Evolutionary conservation across 2,888 invertebrate species (phyloP).

Genomic region (Drosophila aldrichi): DNA sequence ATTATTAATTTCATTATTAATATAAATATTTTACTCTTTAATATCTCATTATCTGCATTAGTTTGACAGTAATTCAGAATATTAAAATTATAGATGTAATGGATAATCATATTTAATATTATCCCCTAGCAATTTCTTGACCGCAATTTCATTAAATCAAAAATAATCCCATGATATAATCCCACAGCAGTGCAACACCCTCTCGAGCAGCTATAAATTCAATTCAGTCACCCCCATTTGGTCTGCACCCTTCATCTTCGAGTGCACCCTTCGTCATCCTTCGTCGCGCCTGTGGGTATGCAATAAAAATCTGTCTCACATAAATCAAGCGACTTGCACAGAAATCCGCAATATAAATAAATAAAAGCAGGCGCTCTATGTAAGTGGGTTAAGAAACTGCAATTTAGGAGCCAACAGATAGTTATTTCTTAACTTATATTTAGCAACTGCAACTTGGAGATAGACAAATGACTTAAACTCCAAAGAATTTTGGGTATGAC

Average conservation of each 20-base stretch:
- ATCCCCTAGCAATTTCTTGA: conserved; percentile 15
- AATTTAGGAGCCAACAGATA: conserved; percentile 1
- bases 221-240: conserved; percentile 68
- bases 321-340: conserved; percentile 63
- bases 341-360: conserved; percentile 35
- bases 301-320: conserved; percentile 71
- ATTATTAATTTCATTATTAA: background rate
- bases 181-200: conserved; percentile 49
- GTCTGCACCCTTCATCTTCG: conserved; percentile 20
- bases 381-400: conserved; percentile 63
- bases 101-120: conserved; percentile 14
- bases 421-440: background rate
- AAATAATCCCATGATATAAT: conserved; percentile 58
- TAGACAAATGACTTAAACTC: too few species aligned
- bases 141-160: conserved; percentile 36
- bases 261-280: conserved; percentile 44
- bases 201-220: conserved; percentile 56
- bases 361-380: conserved; percentile 6
- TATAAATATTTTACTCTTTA: too few species aligned
- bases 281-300: conserved; percentile 60
- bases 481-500: background rate
- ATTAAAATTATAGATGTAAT: too few species aligned
- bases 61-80: too few species aligned
- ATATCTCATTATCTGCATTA: too few species aligned
- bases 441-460: background rate